Base-by-base conservation (phyloP, 2,113 vertebrate genomes). In the Hyaena hyaena region DNA sequence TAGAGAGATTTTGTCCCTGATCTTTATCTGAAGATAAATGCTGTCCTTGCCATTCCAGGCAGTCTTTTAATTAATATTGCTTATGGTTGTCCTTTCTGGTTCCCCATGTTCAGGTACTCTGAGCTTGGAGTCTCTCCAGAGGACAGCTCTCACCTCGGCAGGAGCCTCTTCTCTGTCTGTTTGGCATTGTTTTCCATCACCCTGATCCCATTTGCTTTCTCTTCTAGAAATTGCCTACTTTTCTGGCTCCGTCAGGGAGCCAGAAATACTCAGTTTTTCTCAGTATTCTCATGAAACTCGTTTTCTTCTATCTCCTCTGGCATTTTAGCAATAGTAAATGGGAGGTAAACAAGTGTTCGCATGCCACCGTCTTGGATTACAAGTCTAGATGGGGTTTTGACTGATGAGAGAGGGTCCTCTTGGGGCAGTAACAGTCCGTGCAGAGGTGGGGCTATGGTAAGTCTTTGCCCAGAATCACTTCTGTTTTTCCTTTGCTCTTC, bases 51-150 rank as follows among this genome's bases (percentile, higher is more conserved):
- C 79, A 9, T 66, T 96, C 76, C 88, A 24, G 96, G 48, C 63
- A 88, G n/a, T 6, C 53, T 39, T 95, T 92, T 71, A 63, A 81
- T 95, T 90, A 94, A 35, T 80, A 43, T n/a, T 9, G 50, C 7
- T 50, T 26, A 10, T 31, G 50, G 26, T 6, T 65, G 26, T 69
- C 80, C 87, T 4, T 76, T 76, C 50, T 17, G 1, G 76, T 88
- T 80, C 19, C n/a, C 69, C 10, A 4, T 24, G 21, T 50, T 73
- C 45, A 16, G 0, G 26, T 81, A 21, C 71, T 61, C 43, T 90
- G 92, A 66, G 73, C 87, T 73, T 81, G 94, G 89, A 39, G 48
- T 89, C 74, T 77, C 53, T 90, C 96, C 77, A 81, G 81, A 58
- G 50, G 82, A 43, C 45, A 74, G 43, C 68, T 93, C 63, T 92